A percentile compares a stretch with the other conserved stretches of the same genome.
phyloP scores from a whole-genome alignment of 2,113 vertebrate species.

The Columbina picui region DNA sequence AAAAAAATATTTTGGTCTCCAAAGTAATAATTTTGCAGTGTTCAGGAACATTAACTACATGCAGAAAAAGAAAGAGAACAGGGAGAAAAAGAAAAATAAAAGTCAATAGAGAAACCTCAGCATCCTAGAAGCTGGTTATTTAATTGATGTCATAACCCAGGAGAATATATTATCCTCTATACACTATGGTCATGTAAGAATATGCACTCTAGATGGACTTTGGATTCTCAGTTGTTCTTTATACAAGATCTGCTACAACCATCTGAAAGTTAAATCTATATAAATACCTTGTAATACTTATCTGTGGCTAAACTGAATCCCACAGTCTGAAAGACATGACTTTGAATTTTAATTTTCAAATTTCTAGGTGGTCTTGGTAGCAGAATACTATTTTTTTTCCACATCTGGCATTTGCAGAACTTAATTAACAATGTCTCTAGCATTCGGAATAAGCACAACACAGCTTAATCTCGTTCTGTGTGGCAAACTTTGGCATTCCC shows the following conservation, averaged over 20 bases:
- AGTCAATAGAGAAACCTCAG: background rate
- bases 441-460: background rate
- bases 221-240: background rate
- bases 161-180: background rate
- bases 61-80: too few species aligned
- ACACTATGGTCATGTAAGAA: background rate
- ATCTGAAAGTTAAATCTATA: constrained; percentile 19
- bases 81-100: background rate
- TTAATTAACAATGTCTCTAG: background rate
- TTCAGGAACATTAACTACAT: too few species aligned
- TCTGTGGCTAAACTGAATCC: constrained; percentile 1
- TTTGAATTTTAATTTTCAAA: constrained; percentile 49
- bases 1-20: too few species aligned
- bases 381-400: background rate
- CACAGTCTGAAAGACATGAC: constrained; percentile 20
- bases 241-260: background rate
- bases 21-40: too few species aligned
- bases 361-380: constrained; percentile 1
- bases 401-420: constrained; percentile 44
- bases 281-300: constrained; percentile 14
- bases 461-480: background rate
- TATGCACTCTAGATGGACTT: background rate
- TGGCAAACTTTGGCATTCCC: background rate
- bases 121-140: background rate
- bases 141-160: background rate